A percentile compares a stretch with the other conserved stretches of the same genome.
phyloP scores from a whole-genome alignment of 2,113 vertebrate species.

The Fregetta grallaria region DNA sequence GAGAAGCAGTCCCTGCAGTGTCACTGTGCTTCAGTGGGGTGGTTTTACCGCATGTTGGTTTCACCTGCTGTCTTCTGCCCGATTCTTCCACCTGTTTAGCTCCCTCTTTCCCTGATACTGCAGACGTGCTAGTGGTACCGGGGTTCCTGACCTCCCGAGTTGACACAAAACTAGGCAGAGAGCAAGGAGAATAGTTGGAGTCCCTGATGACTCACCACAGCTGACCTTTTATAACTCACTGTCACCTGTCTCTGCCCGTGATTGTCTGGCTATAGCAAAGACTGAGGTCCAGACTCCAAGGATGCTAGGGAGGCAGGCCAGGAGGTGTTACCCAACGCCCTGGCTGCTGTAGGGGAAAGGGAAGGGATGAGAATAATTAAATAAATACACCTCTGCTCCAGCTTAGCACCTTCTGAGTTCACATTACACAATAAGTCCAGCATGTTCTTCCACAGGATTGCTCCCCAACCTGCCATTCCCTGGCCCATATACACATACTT shows the following conservation, averaged over 20 bases:
- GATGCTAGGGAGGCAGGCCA: background rate
- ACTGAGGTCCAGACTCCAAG: background rate
- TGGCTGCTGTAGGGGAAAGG: background rate
- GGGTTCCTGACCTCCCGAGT: background rate
- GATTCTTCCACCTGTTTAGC: background rate
- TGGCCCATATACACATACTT: background rate
- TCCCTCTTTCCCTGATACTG: background rate
- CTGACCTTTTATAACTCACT: background rate
- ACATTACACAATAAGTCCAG: background rate
- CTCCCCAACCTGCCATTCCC: background rate
- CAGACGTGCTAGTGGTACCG: accelerated
- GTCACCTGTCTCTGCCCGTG: background rate
- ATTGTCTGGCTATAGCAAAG: background rate
- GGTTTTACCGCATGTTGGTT: background rate
- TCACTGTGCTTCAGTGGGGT: background rate
- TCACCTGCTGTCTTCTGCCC: background rate
- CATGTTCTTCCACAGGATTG: background rate
- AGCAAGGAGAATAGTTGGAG: background rate
- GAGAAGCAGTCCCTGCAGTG: background rate
- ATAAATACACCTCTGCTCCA: background rate
- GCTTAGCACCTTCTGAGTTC: background rate
- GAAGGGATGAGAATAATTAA: background rate
- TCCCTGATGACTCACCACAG: background rate
- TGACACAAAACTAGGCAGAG: background rate
- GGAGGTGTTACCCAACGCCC: background rate